These are phyloP conservation scores for Athene noctua DNA, from an alignment of 2,113 vertebrate species.

Conservation along the genomic window DNA sequence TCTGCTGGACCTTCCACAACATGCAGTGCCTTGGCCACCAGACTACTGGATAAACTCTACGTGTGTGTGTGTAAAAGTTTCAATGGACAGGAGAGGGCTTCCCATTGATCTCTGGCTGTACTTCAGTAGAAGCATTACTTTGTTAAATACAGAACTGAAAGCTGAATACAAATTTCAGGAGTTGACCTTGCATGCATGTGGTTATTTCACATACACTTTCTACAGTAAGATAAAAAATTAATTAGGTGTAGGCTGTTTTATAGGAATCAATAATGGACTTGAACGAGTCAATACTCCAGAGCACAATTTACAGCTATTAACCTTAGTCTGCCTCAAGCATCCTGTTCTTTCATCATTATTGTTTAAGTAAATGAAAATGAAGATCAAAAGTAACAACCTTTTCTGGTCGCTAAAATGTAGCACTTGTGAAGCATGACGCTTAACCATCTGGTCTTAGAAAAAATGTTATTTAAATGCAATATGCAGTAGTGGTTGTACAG, in stretches of 20 bases:
- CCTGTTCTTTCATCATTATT: neutral
- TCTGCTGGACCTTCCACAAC: neutral
- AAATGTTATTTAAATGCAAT: neutral
- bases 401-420: neutral
- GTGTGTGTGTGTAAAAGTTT: neutral
- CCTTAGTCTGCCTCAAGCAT: neutral
- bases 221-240: neutral
- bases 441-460: neutral
- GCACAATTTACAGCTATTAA: slow-evolving; percentile 8
- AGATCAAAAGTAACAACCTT: neutral
- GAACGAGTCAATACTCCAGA: neutral
- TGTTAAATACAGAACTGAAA: neutral
- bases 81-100: neutral
- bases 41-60: neutral
- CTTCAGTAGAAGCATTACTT: neutral
- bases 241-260: neutral
- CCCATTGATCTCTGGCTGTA: neutral
- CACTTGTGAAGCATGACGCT: neutral
- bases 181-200: neutral
- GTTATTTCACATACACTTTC: neutral
- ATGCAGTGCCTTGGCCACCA: neutral
- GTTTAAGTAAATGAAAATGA: slow-evolving; percentile 20
- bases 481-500: neutral
- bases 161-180: neutral
- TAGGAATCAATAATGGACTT: neutral